Base-by-base conservation (phyloP, 2,888 invertebrate species). In the Geotrupes spiniger region DNA sequence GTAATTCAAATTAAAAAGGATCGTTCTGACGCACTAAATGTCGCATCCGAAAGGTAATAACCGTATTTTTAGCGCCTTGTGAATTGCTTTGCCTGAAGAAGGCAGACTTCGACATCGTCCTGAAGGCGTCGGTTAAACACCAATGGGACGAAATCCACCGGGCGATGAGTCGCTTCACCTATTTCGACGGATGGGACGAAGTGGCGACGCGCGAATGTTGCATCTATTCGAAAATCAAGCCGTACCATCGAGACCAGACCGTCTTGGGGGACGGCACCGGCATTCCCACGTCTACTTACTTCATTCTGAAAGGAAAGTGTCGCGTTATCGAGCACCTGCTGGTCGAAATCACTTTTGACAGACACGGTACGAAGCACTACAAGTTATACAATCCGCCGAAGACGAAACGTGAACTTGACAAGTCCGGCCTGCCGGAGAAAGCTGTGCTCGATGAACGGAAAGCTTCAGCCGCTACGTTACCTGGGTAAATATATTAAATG, bases 11-110 rank as follows among this genome's bases (percentile, higher is more conserved):
- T n/a, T n/a, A n/a, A n/a, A n/a, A n/a, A n/a, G n/a, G n/a, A n/a
- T n/a, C n/a, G n/a, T n/a, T n/a, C n/a, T n/a, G n/a, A n/a, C n/a
- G n/a, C n/a, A n/a, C n/a, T n/a, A n/a, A n/a, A n/a, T n/a, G n/a
- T n/a, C n/a, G n/a, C n/a, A n/a, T n/a, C n/a, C n/a, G n/a, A n/a
- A n/a, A n/a, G n/a, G n/a, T n/a, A n/a, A n/a, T n/a, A n/a, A n/a
- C n/a, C n/a, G n/a, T n/a, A n/a, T n/a, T n/a, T n/a, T 54, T 59
- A 80, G 80, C 77, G 31, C 67, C 74, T 40, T 81, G 82, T 56
- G 87, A 88, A 67, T 69, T 87, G 36, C 66, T 88, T 48, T 77
- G 75, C 28, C 64, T 88, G 43, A 77, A 78, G 68, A 79, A 78
- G 54, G 42, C 42, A 9, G 82, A 84, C 59, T 87, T 87, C 61